These are phyloP conservation scores for Schrankia costaestrigalis DNA, from an alignment of 2,888 invertebrate genomes.

Conservation along the genomic window DNA sequence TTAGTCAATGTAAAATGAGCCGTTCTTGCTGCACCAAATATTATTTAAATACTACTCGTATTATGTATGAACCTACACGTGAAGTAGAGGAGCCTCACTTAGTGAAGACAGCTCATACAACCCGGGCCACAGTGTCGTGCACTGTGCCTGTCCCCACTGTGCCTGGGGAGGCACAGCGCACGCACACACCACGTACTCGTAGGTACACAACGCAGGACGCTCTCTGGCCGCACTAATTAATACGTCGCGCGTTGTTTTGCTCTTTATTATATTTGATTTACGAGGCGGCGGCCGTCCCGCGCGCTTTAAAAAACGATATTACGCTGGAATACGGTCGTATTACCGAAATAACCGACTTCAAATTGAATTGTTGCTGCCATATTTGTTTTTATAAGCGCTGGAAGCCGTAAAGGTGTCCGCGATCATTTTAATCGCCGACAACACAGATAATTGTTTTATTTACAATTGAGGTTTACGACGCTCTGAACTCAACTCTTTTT, in stretches of 20 bases:
- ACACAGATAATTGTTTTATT: constrained; percentile 41
- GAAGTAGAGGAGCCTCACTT: too few relatives aligned
- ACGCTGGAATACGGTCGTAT: constrained; percentile 38
- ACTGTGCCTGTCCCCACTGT: too few relatives aligned
- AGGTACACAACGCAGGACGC: neutral
- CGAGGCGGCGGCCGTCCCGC: constrained; percentile 42
- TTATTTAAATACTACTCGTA: too few relatives aligned
- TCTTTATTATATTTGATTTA: constrained; percentile 72
- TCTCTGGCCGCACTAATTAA: constrained; percentile 56
- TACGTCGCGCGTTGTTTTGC: constrained; percentile 60
- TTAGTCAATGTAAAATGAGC: too few relatives aligned
- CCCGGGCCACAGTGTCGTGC: too few relatives aligned
- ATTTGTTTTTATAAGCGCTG: constrained; percentile 58
- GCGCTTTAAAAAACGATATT: constrained; percentile 65
- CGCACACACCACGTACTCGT: constrained; percentile 2
- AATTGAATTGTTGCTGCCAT: constrained; percentile 61
- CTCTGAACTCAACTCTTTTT: constrained; percentile 6
- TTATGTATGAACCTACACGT: too few relatives aligned
- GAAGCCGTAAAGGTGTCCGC: constrained; percentile 49
- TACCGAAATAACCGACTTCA: constrained; percentile 60
- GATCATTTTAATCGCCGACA: constrained; percentile 49
- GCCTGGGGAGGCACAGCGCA: constrained; percentile 15
- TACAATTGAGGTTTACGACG: constrained; percentile 34
- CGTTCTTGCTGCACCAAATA: too few relatives aligned
- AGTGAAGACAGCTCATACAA: too few relatives aligned